Conservation (phyloP, 1,140 invertebrate species). For the Cyrtorhinus lividipennis region DNA sequence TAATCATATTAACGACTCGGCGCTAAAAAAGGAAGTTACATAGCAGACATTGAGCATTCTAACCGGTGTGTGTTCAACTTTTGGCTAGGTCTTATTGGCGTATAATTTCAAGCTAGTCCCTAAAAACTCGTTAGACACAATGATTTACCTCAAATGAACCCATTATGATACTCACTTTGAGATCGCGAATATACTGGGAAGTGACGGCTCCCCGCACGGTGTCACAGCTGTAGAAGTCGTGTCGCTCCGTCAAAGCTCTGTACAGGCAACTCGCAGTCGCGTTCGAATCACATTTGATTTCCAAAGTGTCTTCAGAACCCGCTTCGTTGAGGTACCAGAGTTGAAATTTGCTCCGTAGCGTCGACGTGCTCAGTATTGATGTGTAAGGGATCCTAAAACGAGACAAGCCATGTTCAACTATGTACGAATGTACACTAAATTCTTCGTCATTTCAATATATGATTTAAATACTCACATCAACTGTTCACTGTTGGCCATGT, state of each 20-base stretch:
- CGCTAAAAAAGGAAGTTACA: too few species aligned
- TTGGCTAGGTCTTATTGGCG: too few species aligned
- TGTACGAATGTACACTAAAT: too few species aligned
- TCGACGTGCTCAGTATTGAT: constrained; percentile 63
- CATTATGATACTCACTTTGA: constrained; percentile 59
- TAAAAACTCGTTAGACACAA: too few species aligned
- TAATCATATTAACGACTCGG: too few species aligned
- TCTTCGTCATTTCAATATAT: too few species aligned
- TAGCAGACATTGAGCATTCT: too few species aligned
- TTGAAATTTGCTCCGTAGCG: constrained; percentile 55
- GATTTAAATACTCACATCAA: not conserved
- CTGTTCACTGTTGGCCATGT: constrained; percentile 28
- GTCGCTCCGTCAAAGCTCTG: constrained; percentile 74
- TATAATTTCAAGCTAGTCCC: too few species aligned
- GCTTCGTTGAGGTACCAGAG: constrained; percentile 55
- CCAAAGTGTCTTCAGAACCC: constrained; percentile 49
- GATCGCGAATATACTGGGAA: constrained; percentile 70
- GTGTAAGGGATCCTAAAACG: constrained; percentile 63
- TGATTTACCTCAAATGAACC: too few species aligned
- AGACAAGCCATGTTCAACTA: constrained; percentile 24
- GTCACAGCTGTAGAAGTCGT: constrained; percentile 83
- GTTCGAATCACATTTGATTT: constrained; percentile 65
- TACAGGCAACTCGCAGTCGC: constrained; percentile 65
- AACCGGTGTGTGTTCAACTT: too few species aligned
- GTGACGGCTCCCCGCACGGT: constrained; percentile 74